A percentile compares a stretch with the other conserved stretches of the same genome.
phyloP scores from a whole-genome alignment of 2,797 vertebrate genomes.

The Ficedula albicollis region DNA sequence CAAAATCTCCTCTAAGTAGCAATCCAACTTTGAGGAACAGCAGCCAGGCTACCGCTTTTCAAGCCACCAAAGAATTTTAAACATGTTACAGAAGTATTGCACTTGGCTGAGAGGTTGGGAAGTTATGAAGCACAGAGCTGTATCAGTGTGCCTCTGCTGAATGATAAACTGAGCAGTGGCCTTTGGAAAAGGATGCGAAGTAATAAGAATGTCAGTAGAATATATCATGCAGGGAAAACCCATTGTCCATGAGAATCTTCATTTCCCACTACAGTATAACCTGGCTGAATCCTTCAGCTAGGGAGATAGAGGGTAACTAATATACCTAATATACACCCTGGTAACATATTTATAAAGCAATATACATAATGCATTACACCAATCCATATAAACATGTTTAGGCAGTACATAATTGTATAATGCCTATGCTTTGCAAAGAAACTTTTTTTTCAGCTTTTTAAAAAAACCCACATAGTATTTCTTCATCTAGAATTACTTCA shows the following conservation, averaged over 20 bases:
- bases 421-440: not conserved
- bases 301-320: not conserved
- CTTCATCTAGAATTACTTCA: not conserved
- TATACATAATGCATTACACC: not conserved
- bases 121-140: not conserved
- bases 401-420: not conserved
- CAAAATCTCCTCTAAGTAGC: not conserved
- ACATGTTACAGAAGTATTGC: not conserved
- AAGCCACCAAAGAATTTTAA: not conserved
- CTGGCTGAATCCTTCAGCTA: not conserved
- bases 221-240: not conserved
- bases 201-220: conserved; percentile 2
- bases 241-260: not conserved
- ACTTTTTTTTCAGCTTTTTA: not conserved
- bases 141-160: not conserved
- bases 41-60: not conserved
- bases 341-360: not conserved
- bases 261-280: not conserved
- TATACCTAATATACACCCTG: not conserved
- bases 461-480: accelerated
- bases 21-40: not conserved
- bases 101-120: not conserved
- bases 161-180: not conserved
- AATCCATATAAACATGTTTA: not conserved
- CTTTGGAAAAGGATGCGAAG: not conserved